These are phyloP conservation scores for Noctua janthe DNA, from an alignment of 2,888 invertebrate genomes.

Conservation along the genomic window DNA sequence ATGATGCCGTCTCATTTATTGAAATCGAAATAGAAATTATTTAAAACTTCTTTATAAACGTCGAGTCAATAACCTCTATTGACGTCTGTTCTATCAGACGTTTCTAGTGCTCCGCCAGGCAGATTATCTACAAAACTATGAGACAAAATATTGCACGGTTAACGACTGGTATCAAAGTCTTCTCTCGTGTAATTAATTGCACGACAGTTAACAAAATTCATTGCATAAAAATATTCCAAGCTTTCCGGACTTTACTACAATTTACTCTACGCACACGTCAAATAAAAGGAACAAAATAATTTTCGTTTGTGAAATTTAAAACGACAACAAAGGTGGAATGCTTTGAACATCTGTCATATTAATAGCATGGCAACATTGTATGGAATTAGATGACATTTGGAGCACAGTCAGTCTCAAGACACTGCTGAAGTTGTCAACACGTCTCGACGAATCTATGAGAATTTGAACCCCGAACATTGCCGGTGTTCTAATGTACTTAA, in stretches of 20 bases:
- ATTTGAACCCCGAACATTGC: slow-evolving; percentile 56
- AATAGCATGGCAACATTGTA: slow-evolving; percentile 70
- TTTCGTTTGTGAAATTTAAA: slow-evolving; percentile 61
- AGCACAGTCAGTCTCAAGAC: slow-evolving; percentile 59
- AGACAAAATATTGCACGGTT: slow-evolving; percentile 49
- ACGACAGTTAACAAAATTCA: slow-evolving; percentile 22
- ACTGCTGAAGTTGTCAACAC: slow-evolving; percentile 57
- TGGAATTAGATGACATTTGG: slow-evolving; percentile 74
- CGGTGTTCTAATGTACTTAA: slow-evolving; percentile 27
- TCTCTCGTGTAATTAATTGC: slow-evolving; percentile 45
- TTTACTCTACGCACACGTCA: slow-evolving; percentile 42
- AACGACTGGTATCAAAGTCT: slow-evolving; percentile 54
- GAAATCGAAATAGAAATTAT: slow-evolving; percentile 50
- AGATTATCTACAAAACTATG: slow-evolving; percentile 42
- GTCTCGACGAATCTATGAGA: slow-evolving; percentile 61
- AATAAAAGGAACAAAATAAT: slow-evolving; percentile 59
- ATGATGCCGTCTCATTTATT: slow-evolving; percentile 39
- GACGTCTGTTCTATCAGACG: slow-evolving; percentile 46
- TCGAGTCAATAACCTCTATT: slow-evolving; percentile 51
- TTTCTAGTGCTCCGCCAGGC: slow-evolving; percentile 40
- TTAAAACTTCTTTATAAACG: slow-evolving; percentile 44
- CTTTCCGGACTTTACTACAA: slow-evolving; percentile 28
- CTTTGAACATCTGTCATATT: slow-evolving; percentile 72
- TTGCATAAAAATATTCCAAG: slow-evolving; percentile 35
- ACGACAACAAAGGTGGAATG: slow-evolving; percentile 65